A percentile compares a stretch with the other conserved stretches of the same genome.
Conservation (phyloP, 1,140 invertebrate genomes). For the Caenorhabditis tropicalis region DNA sequence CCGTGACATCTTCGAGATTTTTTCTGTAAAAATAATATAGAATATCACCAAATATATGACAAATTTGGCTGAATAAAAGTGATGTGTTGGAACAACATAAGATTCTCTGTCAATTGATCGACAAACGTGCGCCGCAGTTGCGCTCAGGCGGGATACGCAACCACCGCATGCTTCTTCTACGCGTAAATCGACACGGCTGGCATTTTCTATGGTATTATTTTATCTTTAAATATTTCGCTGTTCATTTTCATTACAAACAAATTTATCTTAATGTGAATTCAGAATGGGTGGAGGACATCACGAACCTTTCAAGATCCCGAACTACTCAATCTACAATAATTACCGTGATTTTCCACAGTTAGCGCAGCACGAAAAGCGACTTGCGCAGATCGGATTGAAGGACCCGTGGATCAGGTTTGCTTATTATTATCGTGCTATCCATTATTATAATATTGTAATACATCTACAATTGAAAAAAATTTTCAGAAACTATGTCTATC, state of each 20-base stretch:
- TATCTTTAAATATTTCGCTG: neutral
- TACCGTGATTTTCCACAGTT: constrained; percentile 56
- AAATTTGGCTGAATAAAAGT: neutral
- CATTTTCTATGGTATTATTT: neutral
- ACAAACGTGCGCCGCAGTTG: constrained; percentile 7
- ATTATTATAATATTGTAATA: too few relatives aligned
- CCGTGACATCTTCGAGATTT: neutral
- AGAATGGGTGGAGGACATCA: constrained; percentile 59
- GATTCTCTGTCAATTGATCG: neutral
- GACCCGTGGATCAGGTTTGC: constrained; percentile 58
- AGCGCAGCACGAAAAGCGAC: constrained; percentile 53
- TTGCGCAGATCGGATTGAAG: constrained; percentile 57
- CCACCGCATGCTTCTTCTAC: neutral
- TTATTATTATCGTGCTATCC: too few relatives aligned
- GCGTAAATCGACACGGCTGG: constrained; percentile 35
- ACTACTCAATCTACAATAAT: constrained; percentile 58
- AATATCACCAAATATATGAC: neutral
- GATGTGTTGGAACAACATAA: constrained; percentile 36
- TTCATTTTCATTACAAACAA: neutral
- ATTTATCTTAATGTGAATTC: neutral
- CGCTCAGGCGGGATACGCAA: neutral
- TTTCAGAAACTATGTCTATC: constrained; percentile 56
- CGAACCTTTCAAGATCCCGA: constrained; percentile 60
- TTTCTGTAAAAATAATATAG: neutral
- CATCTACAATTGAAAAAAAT: too few relatives aligned